Conservation (phyloP, 2,797 vertebrate species). For the Phyllotis vaccarum region DNA sequence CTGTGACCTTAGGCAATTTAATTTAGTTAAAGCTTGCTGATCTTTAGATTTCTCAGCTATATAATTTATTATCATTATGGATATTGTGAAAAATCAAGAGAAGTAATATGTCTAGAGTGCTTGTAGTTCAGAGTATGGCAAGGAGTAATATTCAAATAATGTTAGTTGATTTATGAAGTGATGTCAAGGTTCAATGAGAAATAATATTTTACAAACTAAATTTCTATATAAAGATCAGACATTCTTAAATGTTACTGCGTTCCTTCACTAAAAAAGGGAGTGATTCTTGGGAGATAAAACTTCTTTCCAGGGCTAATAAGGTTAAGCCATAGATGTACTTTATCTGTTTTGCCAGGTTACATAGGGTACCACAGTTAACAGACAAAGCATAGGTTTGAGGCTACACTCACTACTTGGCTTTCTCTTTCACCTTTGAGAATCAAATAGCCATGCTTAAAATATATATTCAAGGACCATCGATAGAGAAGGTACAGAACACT, state of each 20-base stretch:
- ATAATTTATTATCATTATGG: conserved; percentile 54
- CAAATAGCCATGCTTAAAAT: neutral
- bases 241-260: conserved; percentile 52
- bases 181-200: conserved; percentile 59
- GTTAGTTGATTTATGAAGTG: conserved; percentile 40
- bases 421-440: neutral
- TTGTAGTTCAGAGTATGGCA: neutral
- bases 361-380: neutral
- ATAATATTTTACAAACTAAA: conserved; percentile 56
- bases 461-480: neutral
- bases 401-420: neutral
- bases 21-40: conserved; percentile 59
- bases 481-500: conserved; percentile 20
- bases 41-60: conserved; percentile 23
- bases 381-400: conserved; percentile 2
- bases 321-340: conserved; percentile 46
- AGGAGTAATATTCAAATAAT: conserved; percentile 43
- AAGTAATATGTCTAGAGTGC: neutral
- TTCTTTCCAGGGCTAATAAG: neutral
- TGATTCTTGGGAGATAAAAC: conserved; percentile 56
- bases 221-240: conserved; percentile 26
- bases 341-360: conserved; percentile 25
- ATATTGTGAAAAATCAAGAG: conserved; percentile 51
- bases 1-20: conserved; percentile 42
- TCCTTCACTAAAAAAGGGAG: conserved; percentile 47